These are phyloP conservation scores for Strigops habroptila DNA, from an alignment of 2,113 vertebrate species.

Conservation along the genomic window DNA sequence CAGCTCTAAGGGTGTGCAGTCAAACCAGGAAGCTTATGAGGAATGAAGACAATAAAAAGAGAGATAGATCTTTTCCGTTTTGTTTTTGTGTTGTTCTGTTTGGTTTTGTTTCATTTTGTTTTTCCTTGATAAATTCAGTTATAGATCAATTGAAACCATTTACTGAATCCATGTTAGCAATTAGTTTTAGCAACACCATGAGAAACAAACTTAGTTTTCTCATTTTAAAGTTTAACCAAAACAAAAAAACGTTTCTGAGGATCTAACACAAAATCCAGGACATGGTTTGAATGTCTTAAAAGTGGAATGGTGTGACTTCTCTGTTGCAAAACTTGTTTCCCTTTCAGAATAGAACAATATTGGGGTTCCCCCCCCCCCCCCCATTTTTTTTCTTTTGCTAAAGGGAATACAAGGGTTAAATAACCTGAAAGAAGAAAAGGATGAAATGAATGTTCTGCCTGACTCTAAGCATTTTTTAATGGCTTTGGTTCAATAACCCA, in stretches of 20 bases:
- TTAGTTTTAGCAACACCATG: background rate
- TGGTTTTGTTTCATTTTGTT: background rate
- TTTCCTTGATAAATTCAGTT: background rate
- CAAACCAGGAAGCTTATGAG: background rate
- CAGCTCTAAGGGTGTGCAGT: fast-evolving
- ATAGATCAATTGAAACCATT: background rate
- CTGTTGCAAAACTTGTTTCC: background rate
- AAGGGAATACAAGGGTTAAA: background rate
- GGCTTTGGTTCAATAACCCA: slow-evolving; percentile 31
- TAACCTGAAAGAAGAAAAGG: background rate
- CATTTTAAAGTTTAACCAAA: background rate
- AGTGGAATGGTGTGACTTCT: background rate
- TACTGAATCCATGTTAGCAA: background rate
- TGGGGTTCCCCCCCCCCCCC: background rate
- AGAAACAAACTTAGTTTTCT: background rate
- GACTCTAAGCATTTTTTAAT: background rate
- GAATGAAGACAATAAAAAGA: background rate
- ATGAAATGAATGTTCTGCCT: background rate
- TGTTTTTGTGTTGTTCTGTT: background rate
- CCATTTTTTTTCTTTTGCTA: background rate
- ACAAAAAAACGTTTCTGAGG: background rate
- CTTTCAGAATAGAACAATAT: background rate
- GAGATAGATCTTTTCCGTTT: background rate
- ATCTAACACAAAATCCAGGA: background rate
- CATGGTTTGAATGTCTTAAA: background rate